A percentile compares a stretch with the other conserved stretches of the same genome.
Evolutionary conservation across 2,797 vertebrate genomes (phyloP).

Genomic region (Anisognathus igniventris): DNA sequence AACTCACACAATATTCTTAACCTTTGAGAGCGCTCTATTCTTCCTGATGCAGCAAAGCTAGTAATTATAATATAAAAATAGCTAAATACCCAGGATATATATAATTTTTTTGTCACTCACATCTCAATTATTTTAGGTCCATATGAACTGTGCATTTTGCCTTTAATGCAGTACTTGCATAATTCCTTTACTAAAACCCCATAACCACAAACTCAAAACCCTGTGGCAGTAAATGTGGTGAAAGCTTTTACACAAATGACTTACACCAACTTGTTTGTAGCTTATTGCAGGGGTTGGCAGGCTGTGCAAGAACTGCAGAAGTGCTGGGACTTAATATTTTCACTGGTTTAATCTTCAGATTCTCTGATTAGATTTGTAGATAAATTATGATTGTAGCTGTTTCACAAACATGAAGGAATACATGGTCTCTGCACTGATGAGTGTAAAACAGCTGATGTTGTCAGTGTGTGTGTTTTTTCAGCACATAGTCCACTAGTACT

Average conservation of each 20-base stretch:
- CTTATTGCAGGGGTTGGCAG: not conserved
- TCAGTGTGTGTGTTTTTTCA: not conserved
- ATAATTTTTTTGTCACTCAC: conserved; percentile 70
- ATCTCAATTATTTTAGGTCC: conserved; percentile 64
- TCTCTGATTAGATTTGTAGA: not conserved
- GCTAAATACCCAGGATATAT: conserved; percentile 48
- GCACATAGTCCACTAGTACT: not conserved
- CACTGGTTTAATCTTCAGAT: not conserved
- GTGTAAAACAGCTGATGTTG: not conserved
- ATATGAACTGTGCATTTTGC: not conserved
- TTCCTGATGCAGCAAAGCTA: conserved; percentile 49
- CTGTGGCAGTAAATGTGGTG: not conserved
- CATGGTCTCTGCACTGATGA: not conserved
- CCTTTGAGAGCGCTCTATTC: conserved; percentile 65
- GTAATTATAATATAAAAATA: conserved; percentile 71
- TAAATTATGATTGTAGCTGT: not conserved
- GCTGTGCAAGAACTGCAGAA: not conserved
- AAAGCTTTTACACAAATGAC: not conserved
- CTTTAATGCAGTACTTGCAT: not conserved
- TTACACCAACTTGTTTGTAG: not conserved
- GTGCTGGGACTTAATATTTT: not conserved
- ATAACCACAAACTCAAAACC: not conserved
- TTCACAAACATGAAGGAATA: not conserved
- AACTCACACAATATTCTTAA: conserved; percentile 34
- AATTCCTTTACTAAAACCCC: not conserved